A percentile compares a stretch with the other conserved stretches of the same genome.
Conservation (phyloP, 2,797 vertebrate species). For the Chaenodraco wilsoni region DNA sequence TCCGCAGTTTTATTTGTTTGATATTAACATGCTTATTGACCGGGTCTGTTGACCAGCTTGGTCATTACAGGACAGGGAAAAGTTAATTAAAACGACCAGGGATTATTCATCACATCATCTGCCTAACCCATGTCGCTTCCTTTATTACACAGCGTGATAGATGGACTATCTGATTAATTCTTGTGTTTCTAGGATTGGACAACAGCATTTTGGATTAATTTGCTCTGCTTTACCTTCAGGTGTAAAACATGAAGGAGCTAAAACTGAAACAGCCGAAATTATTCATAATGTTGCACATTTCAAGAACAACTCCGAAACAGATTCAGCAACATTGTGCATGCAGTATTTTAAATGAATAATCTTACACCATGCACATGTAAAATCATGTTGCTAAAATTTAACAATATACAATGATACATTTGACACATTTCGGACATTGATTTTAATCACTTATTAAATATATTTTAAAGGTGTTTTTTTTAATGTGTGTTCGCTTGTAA, state of each 20-base stretch:
- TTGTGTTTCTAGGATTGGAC: conserved; percentile 99
- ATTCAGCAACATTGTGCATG: background rate
- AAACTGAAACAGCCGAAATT: conserved; percentile 24
- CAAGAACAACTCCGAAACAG: conserved; percentile 6
- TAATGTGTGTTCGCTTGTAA: background rate
- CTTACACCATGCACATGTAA: background rate
- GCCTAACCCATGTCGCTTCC: conserved; percentile 95
- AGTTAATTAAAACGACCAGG: conserved; percentile 99
- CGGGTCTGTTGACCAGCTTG: conserved; percentile 99
- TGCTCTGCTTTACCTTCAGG: conserved; percentile 85
- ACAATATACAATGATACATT: conserved; percentile 7
- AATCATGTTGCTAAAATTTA: conserved; percentile 1
- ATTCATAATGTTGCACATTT: conserved; percentile 18
- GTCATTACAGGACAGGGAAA: conserved; percentile 99
- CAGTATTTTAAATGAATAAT: conserved; percentile 19
- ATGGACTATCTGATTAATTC: conserved; percentile 97
- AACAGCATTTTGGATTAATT: conserved; percentile 88
- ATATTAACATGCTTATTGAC: conserved; percentile 99
- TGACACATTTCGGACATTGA: conserved; percentile 2
- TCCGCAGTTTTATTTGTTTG: conserved; percentile 99
- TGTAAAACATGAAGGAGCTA: conserved; percentile 64
- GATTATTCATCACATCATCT: conserved; percentile 99
- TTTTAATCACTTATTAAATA: background rate
- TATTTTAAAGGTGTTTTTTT: conserved; percentile 10
- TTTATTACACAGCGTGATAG: conserved; percentile 98